These are phyloP conservation scores for Arrhopalites spinosus DNA, from an alignment of 2,888 invertebrate genomes.

Conservation along the genomic window DNA sequence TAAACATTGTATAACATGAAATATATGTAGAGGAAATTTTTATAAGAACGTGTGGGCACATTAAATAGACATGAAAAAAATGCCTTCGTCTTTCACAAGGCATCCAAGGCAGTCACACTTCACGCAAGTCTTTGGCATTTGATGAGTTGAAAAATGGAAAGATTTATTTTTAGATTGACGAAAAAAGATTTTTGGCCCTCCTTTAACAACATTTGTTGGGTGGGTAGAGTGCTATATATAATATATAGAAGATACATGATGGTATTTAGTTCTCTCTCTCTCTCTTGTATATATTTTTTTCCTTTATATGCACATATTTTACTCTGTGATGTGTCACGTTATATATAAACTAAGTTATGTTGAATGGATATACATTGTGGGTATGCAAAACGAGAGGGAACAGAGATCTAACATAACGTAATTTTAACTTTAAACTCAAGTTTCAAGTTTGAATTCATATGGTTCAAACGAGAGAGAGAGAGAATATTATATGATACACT, in stretches of 20 bases:
- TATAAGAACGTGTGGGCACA: slow-evolving; percentile 24
- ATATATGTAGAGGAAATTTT: neutral
- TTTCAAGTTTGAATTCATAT: too few relatives aligned
- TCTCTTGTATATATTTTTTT: too few relatives aligned
- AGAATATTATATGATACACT: too few relatives aligned
- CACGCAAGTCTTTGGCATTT: slow-evolving; percentile 39
- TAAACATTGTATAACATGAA: neutral
- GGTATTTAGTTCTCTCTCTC: too few relatives aligned
- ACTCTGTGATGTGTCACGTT: too few relatives aligned
- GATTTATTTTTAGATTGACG: slow-evolving; percentile 43
- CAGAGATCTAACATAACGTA: too few relatives aligned
- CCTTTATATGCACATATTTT: too few relatives aligned
- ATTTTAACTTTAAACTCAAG: too few relatives aligned
- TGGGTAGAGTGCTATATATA: slow-evolving; percentile 4
- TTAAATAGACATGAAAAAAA: slow-evolving; percentile 37
- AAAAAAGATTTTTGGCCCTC: slow-evolving; percentile 38
- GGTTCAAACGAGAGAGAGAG: too few relatives aligned
- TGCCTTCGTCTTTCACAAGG: slow-evolving; percentile 28
- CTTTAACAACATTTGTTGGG: slow-evolving; percentile 24
- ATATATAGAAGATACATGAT: neutral
- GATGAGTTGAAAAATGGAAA: slow-evolving; percentile 52
- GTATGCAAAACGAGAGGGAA: neutral
- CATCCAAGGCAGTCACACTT: slow-evolving; percentile 31
- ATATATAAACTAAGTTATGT: neutral
- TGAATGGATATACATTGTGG: neutral